These are phyloP conservation scores for Ornithoptera alexandrae DNA, from an alignment of 2,888 invertebrate species.

Conservation along the genomic window DNA sequence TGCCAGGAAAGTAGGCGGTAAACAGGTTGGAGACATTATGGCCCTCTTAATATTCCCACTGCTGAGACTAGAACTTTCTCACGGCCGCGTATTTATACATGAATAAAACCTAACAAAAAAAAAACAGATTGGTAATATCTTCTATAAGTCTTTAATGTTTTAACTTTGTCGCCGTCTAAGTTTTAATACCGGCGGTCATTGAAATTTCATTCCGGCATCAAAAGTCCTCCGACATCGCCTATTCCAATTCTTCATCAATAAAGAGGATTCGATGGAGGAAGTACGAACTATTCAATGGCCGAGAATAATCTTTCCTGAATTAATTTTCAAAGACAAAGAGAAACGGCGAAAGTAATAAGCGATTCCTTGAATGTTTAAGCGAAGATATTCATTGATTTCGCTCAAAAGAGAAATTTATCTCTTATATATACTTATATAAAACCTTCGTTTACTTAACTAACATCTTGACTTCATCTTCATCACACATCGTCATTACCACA, in stretches of 20 bases:
- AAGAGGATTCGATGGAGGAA: neutral
- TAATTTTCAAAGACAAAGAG: slow-evolving; percentile 6
- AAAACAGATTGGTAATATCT: no score
- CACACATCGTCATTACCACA: no score
- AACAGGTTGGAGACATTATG: no score
- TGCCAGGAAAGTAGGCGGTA: no score
- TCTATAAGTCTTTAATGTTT: no score
- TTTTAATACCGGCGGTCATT: slow-evolving; percentile 4
- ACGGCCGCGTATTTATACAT: no score
- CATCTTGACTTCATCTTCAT: no score
- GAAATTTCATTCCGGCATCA: slow-evolving; percentile 10
- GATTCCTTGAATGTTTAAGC: slow-evolving; percentile 7
- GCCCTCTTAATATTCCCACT: no score
- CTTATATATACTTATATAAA: no score
- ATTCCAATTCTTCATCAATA: slow-evolving; percentile 9
- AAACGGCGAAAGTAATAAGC: slow-evolving; percentile 10
- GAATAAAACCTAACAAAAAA: no score
- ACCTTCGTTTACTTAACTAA: no score
- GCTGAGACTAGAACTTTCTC: no score
- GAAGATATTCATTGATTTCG: neutral
- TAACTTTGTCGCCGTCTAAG: neutral
- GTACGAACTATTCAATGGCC: slow-evolving; percentile 14
- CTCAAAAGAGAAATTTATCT: neutral
- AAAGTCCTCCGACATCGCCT: slow-evolving; percentile 5
- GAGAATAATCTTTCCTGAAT: slow-evolving; percentile 14